Conservation (phyloP, 2,797 vertebrate species). For the Ctenosaura bakeri region DNA sequence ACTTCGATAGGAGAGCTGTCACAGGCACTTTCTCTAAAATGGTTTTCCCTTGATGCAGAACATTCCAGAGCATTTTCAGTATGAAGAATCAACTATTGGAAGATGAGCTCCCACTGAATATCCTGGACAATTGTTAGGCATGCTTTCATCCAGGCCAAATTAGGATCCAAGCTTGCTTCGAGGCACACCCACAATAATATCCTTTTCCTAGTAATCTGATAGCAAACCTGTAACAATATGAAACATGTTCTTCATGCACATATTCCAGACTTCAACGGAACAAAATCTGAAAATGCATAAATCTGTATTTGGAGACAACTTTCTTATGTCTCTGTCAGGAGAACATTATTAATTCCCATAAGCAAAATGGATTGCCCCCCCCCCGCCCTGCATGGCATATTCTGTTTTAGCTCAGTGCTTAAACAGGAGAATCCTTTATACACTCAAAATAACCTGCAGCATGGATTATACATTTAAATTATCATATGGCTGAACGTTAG, state of each 20-base stretch:
- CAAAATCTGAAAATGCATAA: slow-evolving; percentile 17
- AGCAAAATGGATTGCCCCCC: slow-evolving; percentile 27
- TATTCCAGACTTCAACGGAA: slow-evolving; percentile 47
- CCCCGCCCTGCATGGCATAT: slow-evolving; percentile 40
- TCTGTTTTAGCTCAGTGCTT: slow-evolving; percentile 53
- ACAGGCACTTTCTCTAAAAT: too few relatives aligned
- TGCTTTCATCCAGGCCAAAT: background rate
- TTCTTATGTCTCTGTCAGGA: slow-evolving; percentile 35
- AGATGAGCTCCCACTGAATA: too few relatives aligned
- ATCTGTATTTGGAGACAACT: slow-evolving; percentile 46
- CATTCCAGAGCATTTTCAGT: too few relatives aligned
- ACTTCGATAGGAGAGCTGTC: too few relatives aligned
- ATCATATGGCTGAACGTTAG: slow-evolving; percentile 56
- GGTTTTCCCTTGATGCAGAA: too few relatives aligned
- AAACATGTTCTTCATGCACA: slow-evolving; percentile 10
- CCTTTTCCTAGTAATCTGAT: background rate
- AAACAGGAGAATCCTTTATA: slow-evolving; percentile 35
- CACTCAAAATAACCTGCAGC: slow-evolving; percentile 52
- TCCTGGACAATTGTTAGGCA: background rate
- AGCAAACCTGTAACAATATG: background rate
- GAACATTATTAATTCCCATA: slow-evolving; percentile 40
- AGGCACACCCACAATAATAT: background rate
- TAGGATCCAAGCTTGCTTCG: background rate
- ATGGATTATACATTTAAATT: slow-evolving; percentile 40
- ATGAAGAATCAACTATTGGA: too few relatives aligned